phyloP scores from a whole-genome alignment of 1,140 invertebrate species.

The Platyscapa corneri region DNA sequence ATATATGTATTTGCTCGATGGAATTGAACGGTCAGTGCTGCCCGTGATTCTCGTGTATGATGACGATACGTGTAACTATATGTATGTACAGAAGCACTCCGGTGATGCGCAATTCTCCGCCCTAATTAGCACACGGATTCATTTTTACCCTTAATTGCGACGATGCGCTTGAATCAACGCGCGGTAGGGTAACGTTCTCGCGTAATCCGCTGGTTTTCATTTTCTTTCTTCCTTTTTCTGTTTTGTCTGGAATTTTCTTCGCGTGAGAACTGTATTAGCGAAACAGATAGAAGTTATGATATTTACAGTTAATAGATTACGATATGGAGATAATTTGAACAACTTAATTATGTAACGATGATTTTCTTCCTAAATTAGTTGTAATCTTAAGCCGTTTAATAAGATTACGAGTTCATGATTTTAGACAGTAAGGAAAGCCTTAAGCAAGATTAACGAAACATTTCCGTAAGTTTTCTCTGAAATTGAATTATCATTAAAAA shows the following conservation, averaged over 20 bases:
- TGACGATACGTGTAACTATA: constrained; percentile 13
- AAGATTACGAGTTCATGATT: too few species aligned
- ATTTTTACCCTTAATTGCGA: constrained; percentile 50
- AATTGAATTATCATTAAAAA: not conserved
- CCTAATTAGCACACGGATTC: constrained; percentile 47
- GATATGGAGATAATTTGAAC: not conserved
- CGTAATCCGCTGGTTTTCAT: not conserved
- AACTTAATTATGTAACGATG: not conserved
- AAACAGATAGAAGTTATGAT: constrained; percentile 3
- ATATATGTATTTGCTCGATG: not conserved
- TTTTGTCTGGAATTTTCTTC: not conserved
- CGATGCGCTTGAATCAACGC: constrained; percentile 6
- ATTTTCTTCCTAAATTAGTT: too few species aligned
- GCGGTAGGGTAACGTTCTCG: not conserved
- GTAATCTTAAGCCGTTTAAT: too few species aligned
- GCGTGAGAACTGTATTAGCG: constrained; percentile 36
- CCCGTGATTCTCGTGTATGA: constrained; percentile 8
- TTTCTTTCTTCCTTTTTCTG: not conserved
- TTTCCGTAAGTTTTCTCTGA: not conserved
- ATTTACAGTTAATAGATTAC: constrained; percentile 38
- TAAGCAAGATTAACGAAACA: not conserved
- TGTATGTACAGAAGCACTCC: not conserved
- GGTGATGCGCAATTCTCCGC: constrained; percentile 8
- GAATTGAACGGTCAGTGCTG: constrained; percentile 22
- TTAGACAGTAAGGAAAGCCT: not conserved